These are phyloP conservation scores for Poecilia gillii DNA, from an alignment of 2,797 vertebrate species.

Conservation along the genomic window DNA sequence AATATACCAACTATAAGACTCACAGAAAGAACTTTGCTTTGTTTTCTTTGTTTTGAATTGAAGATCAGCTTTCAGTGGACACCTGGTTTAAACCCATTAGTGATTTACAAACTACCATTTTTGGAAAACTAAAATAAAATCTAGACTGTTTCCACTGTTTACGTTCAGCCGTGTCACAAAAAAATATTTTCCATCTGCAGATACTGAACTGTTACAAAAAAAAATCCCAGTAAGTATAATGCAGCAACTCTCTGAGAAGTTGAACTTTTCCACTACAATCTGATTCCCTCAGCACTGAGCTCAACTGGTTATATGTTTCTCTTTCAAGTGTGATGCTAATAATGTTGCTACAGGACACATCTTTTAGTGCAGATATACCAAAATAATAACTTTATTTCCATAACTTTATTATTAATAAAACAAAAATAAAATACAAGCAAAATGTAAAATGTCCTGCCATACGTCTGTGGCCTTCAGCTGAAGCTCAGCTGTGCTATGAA, in stretches of 20 bases:
- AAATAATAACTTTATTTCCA: neutral
- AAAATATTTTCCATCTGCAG: neutral
- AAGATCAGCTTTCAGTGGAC: neutral
- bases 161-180: neutral
- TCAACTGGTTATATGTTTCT: neutral
- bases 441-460: neutral
- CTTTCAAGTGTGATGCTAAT: neutral
- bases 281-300: neutral
- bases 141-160: neutral
- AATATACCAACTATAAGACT: neutral
- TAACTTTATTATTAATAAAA: neutral
- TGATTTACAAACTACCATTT: no score
- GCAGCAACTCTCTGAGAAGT: neutral
- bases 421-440: neutral
- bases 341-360: neutral
- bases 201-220: neutral
- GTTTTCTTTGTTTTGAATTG: neutral
- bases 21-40: neutral
- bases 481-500: neutral
- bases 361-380: neutral
- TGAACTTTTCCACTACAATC: neutral
- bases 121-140: no score
- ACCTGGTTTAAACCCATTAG: no score
- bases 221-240: neutral
- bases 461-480: neutral